phyloP scores from a whole-genome alignment of 1,140 invertebrate species.

The Macrosteles quadrilineatus region DNA sequence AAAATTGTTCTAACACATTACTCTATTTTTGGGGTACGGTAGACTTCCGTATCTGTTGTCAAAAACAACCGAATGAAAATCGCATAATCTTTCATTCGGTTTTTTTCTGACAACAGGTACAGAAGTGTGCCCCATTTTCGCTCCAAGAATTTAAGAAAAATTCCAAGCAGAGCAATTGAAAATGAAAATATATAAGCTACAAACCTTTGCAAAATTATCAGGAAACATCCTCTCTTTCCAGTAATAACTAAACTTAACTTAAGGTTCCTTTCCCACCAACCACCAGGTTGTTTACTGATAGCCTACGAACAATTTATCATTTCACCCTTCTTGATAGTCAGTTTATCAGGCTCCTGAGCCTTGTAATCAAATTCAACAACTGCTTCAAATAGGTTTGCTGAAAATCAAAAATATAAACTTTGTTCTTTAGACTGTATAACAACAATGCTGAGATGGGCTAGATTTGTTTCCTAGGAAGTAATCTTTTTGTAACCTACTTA shows the following conservation, averaged over 20 bases:
- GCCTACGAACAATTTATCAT: constrained; percentile 81
- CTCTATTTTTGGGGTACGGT: no score
- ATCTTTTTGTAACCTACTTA: constrained; percentile 13
- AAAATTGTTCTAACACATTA: no score
- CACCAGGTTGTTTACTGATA: constrained; percentile 82
- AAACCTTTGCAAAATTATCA: constrained; percentile 90
- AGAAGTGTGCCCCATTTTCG: no score
- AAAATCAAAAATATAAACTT: constrained; percentile 39
- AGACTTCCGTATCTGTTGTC: no score
- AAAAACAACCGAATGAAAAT: no score
- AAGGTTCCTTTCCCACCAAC: constrained; percentile 98
- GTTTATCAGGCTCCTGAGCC: constrained; percentile 78
- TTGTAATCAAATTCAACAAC: constrained; percentile 80
- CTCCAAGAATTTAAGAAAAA: no score
- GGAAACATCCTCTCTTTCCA: constrained; percentile 95
- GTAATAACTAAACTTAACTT: no score
- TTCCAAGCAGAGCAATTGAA: no score
- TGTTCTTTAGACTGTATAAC: background rate
- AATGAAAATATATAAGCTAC: constrained; percentile 11
- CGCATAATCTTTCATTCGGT: no score
- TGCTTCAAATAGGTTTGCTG: constrained; percentile 63
- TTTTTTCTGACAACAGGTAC: no score
- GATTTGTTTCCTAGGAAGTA: background rate
- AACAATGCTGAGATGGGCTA: background rate
- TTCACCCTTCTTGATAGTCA: constrained; percentile 86